Conservation (phyloP, 2,888 invertebrate species). For the Trichopoda pennipes region DNA sequence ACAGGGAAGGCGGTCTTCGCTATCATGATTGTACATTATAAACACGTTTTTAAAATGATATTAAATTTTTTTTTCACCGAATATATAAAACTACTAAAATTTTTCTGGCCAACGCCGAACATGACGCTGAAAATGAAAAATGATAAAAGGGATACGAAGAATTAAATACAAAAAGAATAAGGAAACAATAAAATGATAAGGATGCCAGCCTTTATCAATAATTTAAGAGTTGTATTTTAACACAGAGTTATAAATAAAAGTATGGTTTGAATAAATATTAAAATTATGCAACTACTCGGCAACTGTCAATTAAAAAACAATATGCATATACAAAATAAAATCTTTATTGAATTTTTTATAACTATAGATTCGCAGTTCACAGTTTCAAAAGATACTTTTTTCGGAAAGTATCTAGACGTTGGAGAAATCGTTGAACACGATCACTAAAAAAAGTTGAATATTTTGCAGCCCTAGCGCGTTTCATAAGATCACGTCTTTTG, state of each 20-base stretch:
- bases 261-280: too few species aligned
- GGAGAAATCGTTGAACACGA: conserved; percentile 75
- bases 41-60: conserved; percentile 53
- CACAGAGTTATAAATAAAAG: neutral
- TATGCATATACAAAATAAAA: too few species aligned
- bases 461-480: conserved; percentile 70
- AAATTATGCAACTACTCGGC: too few species aligned
- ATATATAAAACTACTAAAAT: conserved; percentile 65
- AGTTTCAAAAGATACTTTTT: conserved; percentile 72
- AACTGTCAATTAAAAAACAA: too few species aligned
- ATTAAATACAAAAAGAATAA: conserved; percentile 29
- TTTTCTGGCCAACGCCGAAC: conserved; percentile 68
- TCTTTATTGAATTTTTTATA: neutral
- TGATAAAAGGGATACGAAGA: conserved; percentile 56
- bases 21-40: conserved; percentile 53
- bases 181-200: conserved; percentile 34
- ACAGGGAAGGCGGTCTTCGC: conserved; percentile 27
- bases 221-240: conserved; percentile 10
- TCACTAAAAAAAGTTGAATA: conserved; percentile 71
- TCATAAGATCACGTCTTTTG: conserved; percentile 67
- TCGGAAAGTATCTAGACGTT: conserved; percentile 73
- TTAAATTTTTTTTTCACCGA: conserved; percentile 46
- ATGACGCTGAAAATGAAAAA: conserved; percentile 65
- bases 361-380: conserved; percentile 56
- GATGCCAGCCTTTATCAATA: conserved; percentile 26